These are phyloP conservation scores for Muntiacus muntjak DNA, from an alignment of 2,113 vertebrate genomes.

Conservation along the genomic window DNA sequence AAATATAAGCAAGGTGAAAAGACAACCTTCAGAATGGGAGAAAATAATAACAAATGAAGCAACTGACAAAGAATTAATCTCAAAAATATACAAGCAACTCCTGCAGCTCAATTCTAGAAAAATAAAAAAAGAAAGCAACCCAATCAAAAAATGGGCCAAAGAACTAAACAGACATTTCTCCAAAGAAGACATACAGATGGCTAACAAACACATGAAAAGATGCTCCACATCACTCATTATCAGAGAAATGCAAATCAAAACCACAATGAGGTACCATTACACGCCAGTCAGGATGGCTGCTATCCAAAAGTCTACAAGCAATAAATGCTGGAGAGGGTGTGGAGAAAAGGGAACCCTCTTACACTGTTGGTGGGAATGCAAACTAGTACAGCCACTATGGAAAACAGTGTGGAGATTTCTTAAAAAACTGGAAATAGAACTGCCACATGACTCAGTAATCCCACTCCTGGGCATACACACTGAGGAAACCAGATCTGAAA, in stretches of 20 bases:
- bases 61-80: background rate
- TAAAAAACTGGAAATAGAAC: background rate
- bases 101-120: background rate
- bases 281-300: background rate
- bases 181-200: background rate
- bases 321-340: background rate
- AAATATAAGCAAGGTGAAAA: background rate
- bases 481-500: background rate
- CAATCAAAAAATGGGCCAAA: background rate
- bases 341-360: background rate
- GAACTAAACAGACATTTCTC: background rate
- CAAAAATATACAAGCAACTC: background rate
- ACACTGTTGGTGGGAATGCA: background rate
- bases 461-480: background rate
- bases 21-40: background rate
- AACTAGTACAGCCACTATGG: background rate
- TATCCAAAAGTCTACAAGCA: fast-evolving
- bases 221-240: background rate
- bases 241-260: background rate
- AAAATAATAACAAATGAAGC: background rate
- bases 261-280: background rate
- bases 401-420: background rate
- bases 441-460: background rate
- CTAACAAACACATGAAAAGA: background rate
- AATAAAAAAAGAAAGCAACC: background rate